These are phyloP conservation scores for Orthosia gothica DNA, from an alignment of 2,888 invertebrate species.

Conservation along the genomic window DNA sequence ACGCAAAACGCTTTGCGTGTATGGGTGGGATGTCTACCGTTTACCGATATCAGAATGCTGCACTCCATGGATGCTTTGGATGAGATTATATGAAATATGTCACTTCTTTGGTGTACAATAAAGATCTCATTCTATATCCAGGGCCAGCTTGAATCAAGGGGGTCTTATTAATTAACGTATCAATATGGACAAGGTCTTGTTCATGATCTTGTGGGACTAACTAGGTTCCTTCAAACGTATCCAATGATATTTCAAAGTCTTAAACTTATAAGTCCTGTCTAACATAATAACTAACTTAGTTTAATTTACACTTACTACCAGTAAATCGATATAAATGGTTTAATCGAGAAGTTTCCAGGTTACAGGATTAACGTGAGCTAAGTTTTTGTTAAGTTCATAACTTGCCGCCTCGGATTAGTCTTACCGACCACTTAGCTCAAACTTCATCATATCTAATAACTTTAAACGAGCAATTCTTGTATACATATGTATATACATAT, in stretches of 20 bases:
- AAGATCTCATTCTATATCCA: too few relatives aligned
- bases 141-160: neutral
- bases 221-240: neutral
- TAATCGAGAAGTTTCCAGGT: slow-evolving; percentile 49
- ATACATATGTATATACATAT: too few relatives aligned
- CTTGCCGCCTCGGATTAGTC: slow-evolving; percentile 28
- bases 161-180: neutral
- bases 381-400: slow-evolving; percentile 56
- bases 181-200: neutral
- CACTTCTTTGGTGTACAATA: too few relatives aligned
- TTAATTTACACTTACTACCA: neutral
- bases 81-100: too few relatives aligned
- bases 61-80: too few relatives aligned
- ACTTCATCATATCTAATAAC: slow-evolving; percentile 14
- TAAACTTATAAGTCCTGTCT: neutral
- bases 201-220: neutral
- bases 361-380: slow-evolving; percentile 22
- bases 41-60: too few relatives aligned
- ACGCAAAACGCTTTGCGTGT: too few relatives aligned
- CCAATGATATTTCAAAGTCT: neutral
- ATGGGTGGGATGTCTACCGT: too few relatives aligned
- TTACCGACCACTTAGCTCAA: slow-evolving; percentile 10
- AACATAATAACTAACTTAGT: neutral
- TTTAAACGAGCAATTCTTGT: too few relatives aligned
- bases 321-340: slow-evolving; percentile 55